These are phyloP conservation scores for Acleris sparsana DNA, from an alignment of 2,888 invertebrate species.

Conservation along the genomic window DNA sequence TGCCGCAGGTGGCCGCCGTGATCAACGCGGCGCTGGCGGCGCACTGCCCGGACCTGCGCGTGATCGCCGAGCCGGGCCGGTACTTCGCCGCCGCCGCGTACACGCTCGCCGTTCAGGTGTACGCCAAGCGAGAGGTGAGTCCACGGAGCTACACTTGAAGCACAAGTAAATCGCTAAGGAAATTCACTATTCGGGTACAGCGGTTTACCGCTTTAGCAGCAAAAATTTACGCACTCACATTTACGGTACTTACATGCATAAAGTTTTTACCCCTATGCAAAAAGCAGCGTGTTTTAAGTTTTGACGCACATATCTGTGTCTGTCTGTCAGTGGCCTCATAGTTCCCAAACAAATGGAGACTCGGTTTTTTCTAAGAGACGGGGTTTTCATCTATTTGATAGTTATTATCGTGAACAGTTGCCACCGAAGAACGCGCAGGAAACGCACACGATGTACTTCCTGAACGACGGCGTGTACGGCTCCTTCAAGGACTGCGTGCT, in stretches of 20 bases:
- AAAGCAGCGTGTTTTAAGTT: no score
- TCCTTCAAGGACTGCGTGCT: constrained; percentile 96
- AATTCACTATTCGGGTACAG: no score
- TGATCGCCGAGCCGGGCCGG: constrained; percentile 98
- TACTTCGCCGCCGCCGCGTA: constrained; percentile 98
- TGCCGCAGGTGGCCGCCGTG: constrained; percentile 87
- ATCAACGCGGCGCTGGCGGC: constrained; percentile 91
- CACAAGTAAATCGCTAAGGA: no score
- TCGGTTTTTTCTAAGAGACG: no score
- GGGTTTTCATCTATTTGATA: no score
- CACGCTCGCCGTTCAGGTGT: constrained; percentile 94
- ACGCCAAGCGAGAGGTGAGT: constrained; percentile 77
- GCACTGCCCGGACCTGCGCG: constrained; percentile 91
- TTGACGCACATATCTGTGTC: no score
- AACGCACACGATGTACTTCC: constrained; percentile 93
- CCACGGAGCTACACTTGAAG: neutral
- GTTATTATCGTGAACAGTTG: neutral
- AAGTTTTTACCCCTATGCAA: no score
- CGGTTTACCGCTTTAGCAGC: no score
- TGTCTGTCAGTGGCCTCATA: no score
- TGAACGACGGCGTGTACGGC: constrained; percentile 99
- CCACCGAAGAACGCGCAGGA: constrained; percentile 41
- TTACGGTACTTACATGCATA: no score
- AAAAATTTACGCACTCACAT: no score
- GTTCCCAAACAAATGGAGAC: no score